Evolutionary conservation across 2,888 invertebrate genomes (phyloP), one percentile per base, ranked within the genome.

Genomic region (Eupithecia dodoneata): DNA sequence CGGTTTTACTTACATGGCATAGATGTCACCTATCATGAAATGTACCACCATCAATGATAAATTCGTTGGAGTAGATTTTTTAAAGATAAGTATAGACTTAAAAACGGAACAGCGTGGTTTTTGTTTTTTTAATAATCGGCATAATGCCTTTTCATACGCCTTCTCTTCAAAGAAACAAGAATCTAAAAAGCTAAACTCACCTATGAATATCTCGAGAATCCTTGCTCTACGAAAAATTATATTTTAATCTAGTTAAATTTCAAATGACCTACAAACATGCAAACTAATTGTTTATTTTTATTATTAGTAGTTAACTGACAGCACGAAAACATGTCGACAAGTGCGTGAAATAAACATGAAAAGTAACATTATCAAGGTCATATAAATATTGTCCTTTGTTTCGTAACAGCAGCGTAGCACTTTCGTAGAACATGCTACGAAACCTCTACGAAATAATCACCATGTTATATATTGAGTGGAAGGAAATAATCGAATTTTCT

Each of bases 391-490:
- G 7, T 13, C 66, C 66, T 66, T 66, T 66, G 65, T 66, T 66
- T 66, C 66, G 66, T 66, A n/a, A n/a, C n/a, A 42, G 66, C 66
- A 12, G 7, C 42, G 66, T 66, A 66, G 42, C 63, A 63, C 4
- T 30, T 63, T 18, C 30, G 63, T 63, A 63, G 63, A 42, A 7
- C 66, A 66, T 66, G 42, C 42, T 42, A 66, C 42, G 66, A 66
- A 41, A 15, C 65, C 41, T 41, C 65, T 65, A 65, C 65, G 65
- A 41, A 65, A 13, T 66, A 66, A 42, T 13, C 13, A 9, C 18
- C 30, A 0, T 6, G 5, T 66, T 6, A 0, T 0, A 41, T 66
- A 66, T 30, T 59, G 18, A 55, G 55, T n/a, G 10, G 5, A 59
- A 18, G 10, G 5, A 59, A 18, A 59, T 3, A 59, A 18, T 10